phyloP scores from a whole-genome alignment of 1,140 invertebrate genomes.

The Tetraneura akinire region DNA sequence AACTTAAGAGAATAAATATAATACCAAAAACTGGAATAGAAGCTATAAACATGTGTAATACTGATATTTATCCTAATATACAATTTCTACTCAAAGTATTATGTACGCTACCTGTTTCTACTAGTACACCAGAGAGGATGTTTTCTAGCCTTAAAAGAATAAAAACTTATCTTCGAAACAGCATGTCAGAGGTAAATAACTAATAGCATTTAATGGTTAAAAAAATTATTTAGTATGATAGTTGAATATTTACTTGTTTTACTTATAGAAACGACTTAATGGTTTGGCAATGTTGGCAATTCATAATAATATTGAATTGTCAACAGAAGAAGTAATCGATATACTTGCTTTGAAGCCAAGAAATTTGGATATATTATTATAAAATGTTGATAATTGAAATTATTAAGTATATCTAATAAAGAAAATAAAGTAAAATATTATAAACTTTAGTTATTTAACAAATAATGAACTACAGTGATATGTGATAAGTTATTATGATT shows the following conservation, averaged over 20 bases:
- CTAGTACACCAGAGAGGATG: background rate
- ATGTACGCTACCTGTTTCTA: background rate
- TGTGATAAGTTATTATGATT: background rate
- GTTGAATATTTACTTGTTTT: background rate
- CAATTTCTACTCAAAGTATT: background rate
- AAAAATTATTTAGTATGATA: too few species aligned
- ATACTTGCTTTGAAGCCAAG: background rate
- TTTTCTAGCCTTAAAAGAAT: background rate
- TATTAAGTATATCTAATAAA: too few species aligned
- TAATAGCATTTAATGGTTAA: too few species aligned
- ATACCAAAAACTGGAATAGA: background rate
- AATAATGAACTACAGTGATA: background rate
- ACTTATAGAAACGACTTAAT: background rate
- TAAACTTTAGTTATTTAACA: too few species aligned
- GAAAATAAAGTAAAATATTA: too few species aligned
- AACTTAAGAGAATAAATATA: too few species aligned
- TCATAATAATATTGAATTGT: background rate
- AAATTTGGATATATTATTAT: background rate
- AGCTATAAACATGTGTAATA: background rate
- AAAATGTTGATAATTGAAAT: background rate
- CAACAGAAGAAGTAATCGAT: background rate
- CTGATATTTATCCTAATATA: background rate
- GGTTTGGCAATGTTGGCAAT: background rate
- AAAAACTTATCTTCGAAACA: background rate
- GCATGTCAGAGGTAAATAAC: background rate